phyloP scores from a whole-genome alignment of 2,113 vertebrate genomes.

The Pterocles burchelli region DNA sequence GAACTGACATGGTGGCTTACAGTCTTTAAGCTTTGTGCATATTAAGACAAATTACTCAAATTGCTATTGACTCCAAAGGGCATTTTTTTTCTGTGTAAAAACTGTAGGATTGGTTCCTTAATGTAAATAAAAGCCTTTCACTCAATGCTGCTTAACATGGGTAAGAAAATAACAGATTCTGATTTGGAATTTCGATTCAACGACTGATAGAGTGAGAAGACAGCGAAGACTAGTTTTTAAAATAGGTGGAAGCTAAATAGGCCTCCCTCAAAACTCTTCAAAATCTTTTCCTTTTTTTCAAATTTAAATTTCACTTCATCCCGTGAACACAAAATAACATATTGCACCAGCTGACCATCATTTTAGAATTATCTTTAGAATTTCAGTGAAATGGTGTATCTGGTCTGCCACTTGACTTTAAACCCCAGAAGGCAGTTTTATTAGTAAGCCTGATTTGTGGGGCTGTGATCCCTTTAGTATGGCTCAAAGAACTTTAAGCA shows the following conservation, averaged over 20 bases:
- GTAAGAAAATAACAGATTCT: slow-evolving; percentile 31
- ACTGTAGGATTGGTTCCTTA: not conserved
- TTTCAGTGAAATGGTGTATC: not conserved
- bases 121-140: slow-evolving; percentile 22
- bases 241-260: not conserved
- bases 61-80: not conserved
- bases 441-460: not conserved
- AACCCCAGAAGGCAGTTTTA: not conserved
- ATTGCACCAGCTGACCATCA: not conserved
- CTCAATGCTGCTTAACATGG: not conserved
- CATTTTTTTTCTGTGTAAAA: not conserved
- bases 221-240: slow-evolving; percentile 31
- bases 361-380: slow-evolving; percentile 9
- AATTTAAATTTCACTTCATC: slow-evolving; percentile 25
- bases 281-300: not conserved
- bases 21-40: not conserved
- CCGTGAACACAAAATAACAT: not conserved
- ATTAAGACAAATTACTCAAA: not conserved
- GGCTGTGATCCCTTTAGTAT: not conserved
- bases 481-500: not conserved
- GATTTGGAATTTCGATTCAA: slow-evolving; percentile 46
- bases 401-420: slow-evolving; percentile 2
- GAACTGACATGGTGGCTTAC: not conserved
- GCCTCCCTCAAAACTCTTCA: not conserved
- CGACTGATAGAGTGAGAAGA: slow-evolving; percentile 14